Percentiles rank a stretch among this genome's conserved stretches.
These are phyloP conservation scores for Tiaroga cobitis DNA, from an alignment of 2,797 vertebrate genomes.

Conservation along the genomic window DNA sequence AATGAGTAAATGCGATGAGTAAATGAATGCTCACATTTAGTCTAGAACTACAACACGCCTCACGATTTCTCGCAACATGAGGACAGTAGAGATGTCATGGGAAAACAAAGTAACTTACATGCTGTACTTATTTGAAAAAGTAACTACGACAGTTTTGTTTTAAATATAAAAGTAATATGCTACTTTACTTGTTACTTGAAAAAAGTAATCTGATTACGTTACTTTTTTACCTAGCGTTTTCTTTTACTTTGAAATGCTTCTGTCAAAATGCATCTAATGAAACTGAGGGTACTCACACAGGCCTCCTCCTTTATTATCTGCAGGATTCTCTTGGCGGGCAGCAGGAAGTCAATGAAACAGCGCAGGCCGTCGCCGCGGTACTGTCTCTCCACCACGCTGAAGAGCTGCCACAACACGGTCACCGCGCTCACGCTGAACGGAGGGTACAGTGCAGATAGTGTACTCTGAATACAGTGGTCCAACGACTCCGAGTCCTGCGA, in stretches of 20 bases:
- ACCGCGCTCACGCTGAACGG: conserved; percentile 82
- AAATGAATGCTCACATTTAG: neutral
- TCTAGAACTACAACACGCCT: neutral
- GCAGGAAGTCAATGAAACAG: conserved; percentile 85
- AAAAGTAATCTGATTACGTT: neutral
- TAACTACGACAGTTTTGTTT: neutral
- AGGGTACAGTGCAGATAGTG: conserved; percentile 81
- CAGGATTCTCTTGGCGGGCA: conserved; percentile 83
- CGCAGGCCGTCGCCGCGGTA: conserved; percentile 85
- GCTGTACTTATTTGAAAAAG: no score
- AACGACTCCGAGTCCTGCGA: conserved; percentile 83
- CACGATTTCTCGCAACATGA: neutral
- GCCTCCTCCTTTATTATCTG: conserved; percentile 82
- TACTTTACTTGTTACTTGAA: neutral
- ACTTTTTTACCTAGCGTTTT: neutral
- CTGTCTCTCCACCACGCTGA: conserved; percentile 84
- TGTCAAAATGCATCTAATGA: neutral
- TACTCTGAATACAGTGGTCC: conserved; percentile 84
- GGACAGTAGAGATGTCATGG: neutral
- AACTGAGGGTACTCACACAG: conserved; percentile 75
- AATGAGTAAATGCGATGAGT: neutral
- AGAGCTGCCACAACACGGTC: conserved; percentile 88
- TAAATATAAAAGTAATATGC: no score
- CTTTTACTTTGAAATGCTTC: neutral
- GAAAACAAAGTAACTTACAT: neutral